Evolutionary conservation across 2,888 invertebrate species (phyloP).

Genomic region (Acronicta psi): DNA sequence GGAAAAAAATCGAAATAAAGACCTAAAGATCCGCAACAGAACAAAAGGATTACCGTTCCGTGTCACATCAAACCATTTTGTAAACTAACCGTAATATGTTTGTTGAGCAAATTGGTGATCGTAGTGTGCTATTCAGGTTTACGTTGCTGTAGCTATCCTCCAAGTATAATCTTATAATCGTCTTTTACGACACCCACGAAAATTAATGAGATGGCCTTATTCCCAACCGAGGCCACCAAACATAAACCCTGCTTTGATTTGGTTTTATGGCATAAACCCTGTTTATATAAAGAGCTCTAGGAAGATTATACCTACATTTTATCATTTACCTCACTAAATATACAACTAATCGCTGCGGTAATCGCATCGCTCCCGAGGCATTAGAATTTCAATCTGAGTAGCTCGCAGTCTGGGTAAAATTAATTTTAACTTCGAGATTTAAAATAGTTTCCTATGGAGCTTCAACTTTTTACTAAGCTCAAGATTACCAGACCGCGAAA

Average conservation of each 20-base stretch:
- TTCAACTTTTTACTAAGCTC: constrained; percentile 42
- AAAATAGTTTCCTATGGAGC: constrained; percentile 45
- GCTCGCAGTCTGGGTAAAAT: constrained; percentile 30
- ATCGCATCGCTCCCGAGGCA: constrained; percentile 19
- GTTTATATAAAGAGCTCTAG: constrained; percentile 6
- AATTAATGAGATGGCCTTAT: constrained; percentile 30
- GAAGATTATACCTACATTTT: constrained; percentile 8
- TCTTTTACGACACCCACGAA: constrained; percentile 29
- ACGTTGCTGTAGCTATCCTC: constrained; percentile 7
- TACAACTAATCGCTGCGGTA: constrained; percentile 22
- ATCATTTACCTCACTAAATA: constrained; percentile 12
- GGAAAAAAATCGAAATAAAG: background rate
- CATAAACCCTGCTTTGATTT: constrained; percentile 36
- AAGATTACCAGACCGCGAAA: constrained; percentile 71
- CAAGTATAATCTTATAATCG: constrained; percentile 40
- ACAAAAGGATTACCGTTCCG: background rate
- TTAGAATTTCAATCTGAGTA: constrained; percentile 37
- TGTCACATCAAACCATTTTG: background rate
- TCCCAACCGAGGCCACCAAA: constrained; percentile 10
- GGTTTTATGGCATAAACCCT: constrained; percentile 16
- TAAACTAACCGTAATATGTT: constrained; percentile 9
- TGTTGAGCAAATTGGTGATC: constrained; percentile 12
- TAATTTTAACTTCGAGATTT: constrained; percentile 52
- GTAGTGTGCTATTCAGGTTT: constrained; percentile 6
- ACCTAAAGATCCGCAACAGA: background rate